phyloP scores from a whole-genome alignment of 2,113 vertebrate species.

The Vidua chalybeata region DNA sequence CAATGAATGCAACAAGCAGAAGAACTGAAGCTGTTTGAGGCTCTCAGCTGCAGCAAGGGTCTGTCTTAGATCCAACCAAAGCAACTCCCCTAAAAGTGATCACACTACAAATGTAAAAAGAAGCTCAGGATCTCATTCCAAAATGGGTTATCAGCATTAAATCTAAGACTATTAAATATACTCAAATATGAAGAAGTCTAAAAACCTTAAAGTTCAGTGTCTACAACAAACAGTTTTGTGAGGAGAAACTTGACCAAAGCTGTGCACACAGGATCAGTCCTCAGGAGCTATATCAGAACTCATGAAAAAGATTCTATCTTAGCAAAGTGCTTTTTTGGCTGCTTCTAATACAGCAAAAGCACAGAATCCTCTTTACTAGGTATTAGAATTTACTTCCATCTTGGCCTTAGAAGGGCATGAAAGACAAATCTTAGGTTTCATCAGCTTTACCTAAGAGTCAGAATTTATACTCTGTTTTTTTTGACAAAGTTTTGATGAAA shows the following conservation, averaged over 20 bases:
- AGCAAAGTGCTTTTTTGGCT: neutral
- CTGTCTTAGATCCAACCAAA: neutral
- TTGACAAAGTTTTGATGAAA: neutral
- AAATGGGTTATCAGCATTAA: neutral
- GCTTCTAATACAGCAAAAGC: neutral
- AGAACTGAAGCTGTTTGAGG: neutral
- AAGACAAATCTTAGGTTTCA: slow-evolving; percentile 9
- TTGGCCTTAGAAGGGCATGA: neutral
- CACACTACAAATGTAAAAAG: neutral
- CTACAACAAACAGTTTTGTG: neutral
- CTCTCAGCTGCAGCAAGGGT: neutral
- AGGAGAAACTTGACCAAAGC: neutral
- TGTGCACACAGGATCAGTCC: neutral
- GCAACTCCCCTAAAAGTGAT: neutral
- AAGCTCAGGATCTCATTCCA: neutral
- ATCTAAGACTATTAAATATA: neutral
- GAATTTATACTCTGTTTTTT: neutral
- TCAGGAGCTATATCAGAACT: neutral
- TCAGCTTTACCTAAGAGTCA: neutral
- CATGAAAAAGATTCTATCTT: neutral
- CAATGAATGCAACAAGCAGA: neutral
- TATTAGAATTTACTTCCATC: neutral
- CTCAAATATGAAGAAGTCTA: neutral
- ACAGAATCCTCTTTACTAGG: neutral
- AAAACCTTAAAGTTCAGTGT: neutral